Evolutionary conservation across 2,113 vertebrate species (phyloP).

Genomic region (Pycnonotus jocosus): DNA sequence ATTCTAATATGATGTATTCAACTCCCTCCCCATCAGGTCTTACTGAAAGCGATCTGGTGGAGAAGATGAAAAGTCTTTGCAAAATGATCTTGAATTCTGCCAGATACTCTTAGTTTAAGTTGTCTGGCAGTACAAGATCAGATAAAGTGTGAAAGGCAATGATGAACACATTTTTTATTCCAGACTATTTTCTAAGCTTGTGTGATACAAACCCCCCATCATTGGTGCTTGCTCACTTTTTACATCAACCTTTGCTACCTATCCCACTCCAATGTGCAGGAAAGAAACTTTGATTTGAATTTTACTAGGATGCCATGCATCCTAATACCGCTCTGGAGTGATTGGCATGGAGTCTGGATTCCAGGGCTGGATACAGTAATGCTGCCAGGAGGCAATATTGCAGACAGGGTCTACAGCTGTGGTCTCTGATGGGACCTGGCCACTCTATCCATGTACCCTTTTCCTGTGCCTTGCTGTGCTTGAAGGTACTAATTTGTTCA

Average conservation of each 20-base stretch:
- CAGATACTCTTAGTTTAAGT: neutral
- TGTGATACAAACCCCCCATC: neutral
- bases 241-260: neutral
- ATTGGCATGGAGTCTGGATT: neutral
- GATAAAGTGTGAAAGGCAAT: neutral
- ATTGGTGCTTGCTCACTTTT: neutral
- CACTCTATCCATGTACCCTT: neutral
- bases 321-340: neutral
- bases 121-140: neutral
- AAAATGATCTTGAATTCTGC: neutral
- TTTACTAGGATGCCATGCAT: neutral
- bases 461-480: neutral
- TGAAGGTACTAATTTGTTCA: neutral
- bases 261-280: neutral
- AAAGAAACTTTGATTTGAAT: neutral
- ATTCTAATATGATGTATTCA: neutral
- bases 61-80: neutral
- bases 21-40: neutral
- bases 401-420: neutral
- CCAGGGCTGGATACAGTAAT: neutral
- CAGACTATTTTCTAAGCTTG: neutral
- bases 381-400: neutral
- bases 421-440: neutral
- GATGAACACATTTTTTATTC: neutral
- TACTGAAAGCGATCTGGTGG: neutral